Percentiles rank a stretch among this genome's conserved stretches.
These are phyloP conservation scores for Trichechus manatus DNA, from an alignment of 2,113 vertebrate species.

Conservation along the genomic window DNA sequence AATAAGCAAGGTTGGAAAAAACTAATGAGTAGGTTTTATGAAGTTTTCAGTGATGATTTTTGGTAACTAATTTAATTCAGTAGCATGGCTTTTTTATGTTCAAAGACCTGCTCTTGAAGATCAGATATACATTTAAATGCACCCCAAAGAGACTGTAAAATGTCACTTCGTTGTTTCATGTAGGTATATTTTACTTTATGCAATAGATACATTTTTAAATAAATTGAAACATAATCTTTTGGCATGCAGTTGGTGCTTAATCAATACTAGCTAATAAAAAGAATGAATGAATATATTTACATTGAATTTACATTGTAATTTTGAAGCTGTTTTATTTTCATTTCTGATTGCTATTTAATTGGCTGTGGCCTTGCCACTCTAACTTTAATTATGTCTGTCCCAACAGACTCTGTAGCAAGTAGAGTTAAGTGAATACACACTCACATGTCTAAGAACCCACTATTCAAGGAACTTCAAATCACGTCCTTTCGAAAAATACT, in stretches of 20 bases:
- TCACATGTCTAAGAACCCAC: not conserved
- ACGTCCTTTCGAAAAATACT: constrained; percentile 47
- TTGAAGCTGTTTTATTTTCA: constrained; percentile 48
- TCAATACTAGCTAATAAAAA: constrained; percentile 64
- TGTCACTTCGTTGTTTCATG: constrained; percentile 41
- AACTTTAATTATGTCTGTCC: constrained; percentile 62
- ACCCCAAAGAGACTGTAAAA: constrained; percentile 54
- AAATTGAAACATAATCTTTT: constrained; percentile 61
- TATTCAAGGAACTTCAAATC: constrained; percentile 38
- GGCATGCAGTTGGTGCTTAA: constrained; percentile 44
- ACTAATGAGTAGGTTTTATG: not conserved
- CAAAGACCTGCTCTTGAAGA: constrained; percentile 60
- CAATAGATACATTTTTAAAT: constrained; percentile 56
- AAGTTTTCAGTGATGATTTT: constrained; percentile 9
- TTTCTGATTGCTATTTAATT: constrained; percentile 75
- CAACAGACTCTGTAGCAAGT: not conserved
- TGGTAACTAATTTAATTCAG: constrained; percentile 65
- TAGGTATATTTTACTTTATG: constrained; percentile 54
- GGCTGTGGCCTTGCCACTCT: constrained; percentile 53
- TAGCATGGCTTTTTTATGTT: not conserved
- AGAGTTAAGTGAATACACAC: constrained; percentile 41
- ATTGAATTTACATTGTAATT: constrained; percentile 68
- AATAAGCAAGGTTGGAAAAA: not conserved
- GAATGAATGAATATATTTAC: constrained; percentile 67
- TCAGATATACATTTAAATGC: constrained; percentile 55